Conservation (phyloP, 2,888 invertebrate genomes). For the Athrips mouffetella region DNA sequence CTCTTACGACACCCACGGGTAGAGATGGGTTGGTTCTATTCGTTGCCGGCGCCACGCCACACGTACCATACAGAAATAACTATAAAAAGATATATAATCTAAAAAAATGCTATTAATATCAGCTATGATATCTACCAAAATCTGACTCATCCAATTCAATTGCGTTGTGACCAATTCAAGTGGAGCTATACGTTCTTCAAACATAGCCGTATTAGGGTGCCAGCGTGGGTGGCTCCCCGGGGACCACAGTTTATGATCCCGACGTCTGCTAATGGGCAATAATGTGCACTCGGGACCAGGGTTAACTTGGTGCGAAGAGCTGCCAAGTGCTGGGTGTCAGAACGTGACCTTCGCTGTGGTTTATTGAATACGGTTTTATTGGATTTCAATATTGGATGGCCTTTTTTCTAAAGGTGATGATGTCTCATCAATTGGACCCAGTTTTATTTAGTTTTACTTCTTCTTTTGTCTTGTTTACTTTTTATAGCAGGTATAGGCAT, state of each 20-base stretch:
- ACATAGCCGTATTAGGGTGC: slow-evolving; percentile 11
- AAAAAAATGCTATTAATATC: too few species aligned
- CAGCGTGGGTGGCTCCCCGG: slow-evolving; percentile 36
- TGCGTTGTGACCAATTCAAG: slow-evolving; percentile 12
- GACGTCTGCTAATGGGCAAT: slow-evolving; percentile 54
- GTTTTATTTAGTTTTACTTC: too few species aligned
- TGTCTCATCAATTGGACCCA: too few species aligned
- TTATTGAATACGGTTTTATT: not conserved
- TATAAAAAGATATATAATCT: not conserved
- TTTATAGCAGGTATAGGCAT: too few species aligned
- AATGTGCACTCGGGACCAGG: slow-evolving; percentile 50
- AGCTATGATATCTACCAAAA: not conserved
- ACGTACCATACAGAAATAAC: not conserved
- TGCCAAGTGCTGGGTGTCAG: slow-evolving; percentile 27
- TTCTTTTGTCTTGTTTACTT: too few species aligned
- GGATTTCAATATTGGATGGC: too few species aligned
- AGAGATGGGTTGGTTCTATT: too few species aligned
- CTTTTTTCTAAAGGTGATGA: too few species aligned
- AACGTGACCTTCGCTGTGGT: slow-evolving; percentile 19
- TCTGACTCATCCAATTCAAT: not conserved
- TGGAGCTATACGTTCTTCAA: not conserved
- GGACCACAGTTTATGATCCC: slow-evolving; percentile 44
- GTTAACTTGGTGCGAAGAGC: slow-evolving; percentile 37
- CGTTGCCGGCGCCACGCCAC: not conserved
- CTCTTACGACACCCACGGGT: too few species aligned